These are phyloP conservation scores for Genyomyrus donnyi DNA, from an alignment of 2,113 vertebrate genomes.

Conservation along the genomic window DNA sequence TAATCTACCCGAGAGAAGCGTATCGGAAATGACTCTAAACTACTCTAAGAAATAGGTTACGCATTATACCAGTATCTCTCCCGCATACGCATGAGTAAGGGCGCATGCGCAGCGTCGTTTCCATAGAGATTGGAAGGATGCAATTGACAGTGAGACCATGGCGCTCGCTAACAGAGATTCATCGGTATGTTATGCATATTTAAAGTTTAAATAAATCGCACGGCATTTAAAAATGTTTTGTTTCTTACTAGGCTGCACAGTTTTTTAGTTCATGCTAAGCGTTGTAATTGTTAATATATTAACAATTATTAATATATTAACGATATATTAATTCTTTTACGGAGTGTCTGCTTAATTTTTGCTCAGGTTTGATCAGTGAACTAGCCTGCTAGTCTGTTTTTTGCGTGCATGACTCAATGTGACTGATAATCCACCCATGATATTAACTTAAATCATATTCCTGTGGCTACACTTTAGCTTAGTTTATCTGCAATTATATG, in stretches of 20 bases:
- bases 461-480: background rate
- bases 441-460: background rate
- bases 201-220: background rate
- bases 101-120: background rate
- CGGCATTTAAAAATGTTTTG: background rate
- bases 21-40: background rate
- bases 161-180: background rate
- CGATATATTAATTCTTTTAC: background rate
- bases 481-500: background rate
- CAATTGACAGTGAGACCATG: background rate
- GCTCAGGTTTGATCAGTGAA: background rate
- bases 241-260: background rate
- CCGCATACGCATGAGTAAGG: background rate
- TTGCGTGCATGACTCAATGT: background rate
- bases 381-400: background rate
- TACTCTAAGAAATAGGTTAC: background rate
- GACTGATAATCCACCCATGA: background rate
- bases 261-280: background rate
- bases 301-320: no score
- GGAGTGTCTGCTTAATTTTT: background rate
- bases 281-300: background rate
- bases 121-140: constrained; percentile 14
- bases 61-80: background rate
- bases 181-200: background rate
- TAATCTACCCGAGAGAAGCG: background rate